Conservation (phyloP, 2,797 vertebrate species). For the Channallabes apus region DNA sequence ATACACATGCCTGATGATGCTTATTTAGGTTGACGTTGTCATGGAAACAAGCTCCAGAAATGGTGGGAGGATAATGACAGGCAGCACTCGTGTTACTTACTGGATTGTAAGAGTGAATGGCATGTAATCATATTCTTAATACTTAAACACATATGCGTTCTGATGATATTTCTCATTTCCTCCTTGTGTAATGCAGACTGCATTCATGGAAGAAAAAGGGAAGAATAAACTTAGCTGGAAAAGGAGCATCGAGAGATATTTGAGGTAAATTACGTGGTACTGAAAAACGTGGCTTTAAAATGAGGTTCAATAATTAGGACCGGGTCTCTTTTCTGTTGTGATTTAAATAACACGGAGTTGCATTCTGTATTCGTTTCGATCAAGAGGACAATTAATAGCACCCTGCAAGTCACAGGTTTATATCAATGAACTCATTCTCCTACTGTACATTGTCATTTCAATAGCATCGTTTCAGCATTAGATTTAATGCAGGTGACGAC, state of each 20-base stretch:
- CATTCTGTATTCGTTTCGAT: neutral
- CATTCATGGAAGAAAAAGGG: neutral
- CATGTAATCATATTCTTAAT: constrained; percentile 23
- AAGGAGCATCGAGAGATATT: neutral
- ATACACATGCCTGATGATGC: neutral
- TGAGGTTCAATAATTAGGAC: neutral
- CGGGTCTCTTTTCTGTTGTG: neutral
- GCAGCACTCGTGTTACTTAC: constrained; percentile 21
- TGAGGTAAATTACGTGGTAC: constrained; percentile 14
- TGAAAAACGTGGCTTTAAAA: constrained; percentile 7
- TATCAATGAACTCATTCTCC: neutral
- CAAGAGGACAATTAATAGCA: neutral
- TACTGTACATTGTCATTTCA: neutral
- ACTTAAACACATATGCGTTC: constrained; percentile 2
- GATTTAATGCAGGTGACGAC: neutral
- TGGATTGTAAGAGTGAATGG: constrained; percentile 10
- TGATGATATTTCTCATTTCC: neutral
- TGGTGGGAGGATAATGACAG: constrained; percentile 22
- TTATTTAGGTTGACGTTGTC: constrained; percentile 23
- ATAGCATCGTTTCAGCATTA: neutral
- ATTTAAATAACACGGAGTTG: neutral
- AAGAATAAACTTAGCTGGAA: neutral
- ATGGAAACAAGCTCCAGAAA: constrained; percentile 15
- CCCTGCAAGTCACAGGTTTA: neutral
- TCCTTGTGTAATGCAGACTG: neutral